Percentiles rank a stretch among this genome's conserved stretches.
phyloP scores from a whole-genome alignment of 1,140 invertebrate genomes.

The Atta texana region DNA sequence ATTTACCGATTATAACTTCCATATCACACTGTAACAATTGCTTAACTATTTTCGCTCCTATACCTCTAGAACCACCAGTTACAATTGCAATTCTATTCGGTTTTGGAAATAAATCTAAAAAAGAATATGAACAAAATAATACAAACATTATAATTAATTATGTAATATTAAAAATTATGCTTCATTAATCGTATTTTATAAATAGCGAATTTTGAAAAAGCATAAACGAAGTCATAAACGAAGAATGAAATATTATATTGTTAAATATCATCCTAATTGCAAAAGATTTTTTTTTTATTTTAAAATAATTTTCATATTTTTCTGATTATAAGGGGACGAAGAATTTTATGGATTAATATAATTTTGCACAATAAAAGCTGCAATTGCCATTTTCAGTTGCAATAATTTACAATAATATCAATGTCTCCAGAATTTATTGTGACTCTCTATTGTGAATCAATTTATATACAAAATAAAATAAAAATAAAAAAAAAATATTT shows the following conservation, averaged over 20 bases:
- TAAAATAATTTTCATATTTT: constrained; percentile 2
- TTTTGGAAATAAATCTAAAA: constrained; percentile 36
- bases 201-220: constrained; percentile 11
- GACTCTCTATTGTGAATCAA: neutral
- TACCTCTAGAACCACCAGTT: constrained; percentile 95
- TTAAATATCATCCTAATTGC: neutral
- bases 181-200: neutral
- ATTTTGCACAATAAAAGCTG: neutral
- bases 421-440: neutral
- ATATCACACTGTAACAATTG: constrained; percentile 93
- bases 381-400: neutral
- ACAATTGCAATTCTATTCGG: constrained; percentile 92
- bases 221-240: neutral
- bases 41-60: constrained; percentile 93
- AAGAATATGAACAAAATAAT: neutral
- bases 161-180: neutral
- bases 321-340: neutral
- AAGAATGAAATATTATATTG: neutral
- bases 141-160: neutral
- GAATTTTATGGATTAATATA: neutral
- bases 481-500: too few relatives aligned
- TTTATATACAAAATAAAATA: neutral
- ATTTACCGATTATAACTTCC: constrained; percentile 93
- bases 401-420: neutral
- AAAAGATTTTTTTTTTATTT: neutral